Evolutionary conservation across 2,797 vertebrate genomes (phyloP).

Genomic region (Dromococcyx pavoninus): DNA sequence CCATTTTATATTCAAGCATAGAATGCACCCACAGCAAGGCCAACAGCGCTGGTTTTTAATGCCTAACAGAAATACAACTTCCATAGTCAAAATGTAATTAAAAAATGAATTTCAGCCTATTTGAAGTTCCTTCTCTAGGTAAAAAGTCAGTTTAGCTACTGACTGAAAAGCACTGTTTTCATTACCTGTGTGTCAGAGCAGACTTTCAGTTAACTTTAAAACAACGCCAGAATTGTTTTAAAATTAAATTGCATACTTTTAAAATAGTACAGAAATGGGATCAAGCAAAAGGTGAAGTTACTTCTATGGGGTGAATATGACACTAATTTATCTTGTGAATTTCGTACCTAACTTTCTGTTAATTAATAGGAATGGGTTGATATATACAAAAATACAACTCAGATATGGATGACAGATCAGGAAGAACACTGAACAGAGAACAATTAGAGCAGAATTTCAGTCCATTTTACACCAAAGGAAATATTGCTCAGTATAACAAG

Average conservation of each 20-base stretch:
- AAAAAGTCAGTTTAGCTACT: neutral
- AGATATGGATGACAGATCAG: fast-evolving
- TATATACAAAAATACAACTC: neutral
- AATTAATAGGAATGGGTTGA: neutral
- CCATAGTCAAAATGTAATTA: constrained; percentile 19
- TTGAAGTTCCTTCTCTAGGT: constrained; percentile 12
- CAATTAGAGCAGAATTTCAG: neutral
- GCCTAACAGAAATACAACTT: neutral
- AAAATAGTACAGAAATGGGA: neutral
- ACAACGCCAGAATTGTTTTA: neutral
- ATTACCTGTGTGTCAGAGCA: neutral
- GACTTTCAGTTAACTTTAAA: neutral
- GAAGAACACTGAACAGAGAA: neutral
- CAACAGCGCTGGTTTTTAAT: neutral
- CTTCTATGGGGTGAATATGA: neutral
- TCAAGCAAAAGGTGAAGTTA: constrained; percentile 3
- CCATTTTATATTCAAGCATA: neutral
- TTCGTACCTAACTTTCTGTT: neutral
- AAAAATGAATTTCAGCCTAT: neutral
- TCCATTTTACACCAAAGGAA: neutral
- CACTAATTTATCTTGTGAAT: neutral
- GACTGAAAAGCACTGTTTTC: neutral
- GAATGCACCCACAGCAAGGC: neutral
- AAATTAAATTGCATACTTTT: neutral
- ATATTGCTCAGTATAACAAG: neutral